These are phyloP conservation scores for Podarcis raffonei DNA, from an alignment of 2,113 vertebrate species.

Conservation along the genomic window DNA sequence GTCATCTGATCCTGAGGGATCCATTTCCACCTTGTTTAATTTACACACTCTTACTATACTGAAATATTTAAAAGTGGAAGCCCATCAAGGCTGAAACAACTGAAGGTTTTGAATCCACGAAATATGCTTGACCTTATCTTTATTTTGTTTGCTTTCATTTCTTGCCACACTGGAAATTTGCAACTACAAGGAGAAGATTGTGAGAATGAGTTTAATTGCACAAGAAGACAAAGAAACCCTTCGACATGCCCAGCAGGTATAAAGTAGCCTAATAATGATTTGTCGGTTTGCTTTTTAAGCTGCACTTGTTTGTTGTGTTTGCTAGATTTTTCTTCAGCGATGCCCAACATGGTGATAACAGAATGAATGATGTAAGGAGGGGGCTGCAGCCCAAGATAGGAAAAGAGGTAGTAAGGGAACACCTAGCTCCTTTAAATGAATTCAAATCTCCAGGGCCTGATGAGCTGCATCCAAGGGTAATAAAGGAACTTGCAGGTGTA, in stretches of 20 bases:
- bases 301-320: not conserved
- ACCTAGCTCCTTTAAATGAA: no score
- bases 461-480: no score
- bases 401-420: no score
- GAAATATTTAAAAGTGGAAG: slow-evolving; percentile 58
- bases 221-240: not conserved
- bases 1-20: not conserved
- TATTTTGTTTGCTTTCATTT: not conserved
- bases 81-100: accelerated
- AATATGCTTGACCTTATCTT: slow-evolving; percentile 39
- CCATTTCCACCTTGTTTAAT: not conserved
- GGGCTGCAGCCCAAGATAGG: no score
- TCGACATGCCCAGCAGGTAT: slow-evolving; percentile 63
- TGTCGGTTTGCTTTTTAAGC: no score
- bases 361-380: no score
- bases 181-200: not conserved
- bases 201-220: slow-evolving; percentile 16
- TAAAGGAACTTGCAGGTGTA: no score
- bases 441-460: no score
- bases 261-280: not conserved
- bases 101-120: accelerated
- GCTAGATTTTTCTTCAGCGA: not conserved
- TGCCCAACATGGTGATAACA: no score
- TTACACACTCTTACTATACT: slow-evolving; percentile 6
- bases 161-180: accelerated